A percentile compares a stretch with the other conserved stretches of the same genome.
phyloP scores from a whole-genome alignment of 2,888 invertebrate genomes.

The Itoplectis maculator region DNA sequence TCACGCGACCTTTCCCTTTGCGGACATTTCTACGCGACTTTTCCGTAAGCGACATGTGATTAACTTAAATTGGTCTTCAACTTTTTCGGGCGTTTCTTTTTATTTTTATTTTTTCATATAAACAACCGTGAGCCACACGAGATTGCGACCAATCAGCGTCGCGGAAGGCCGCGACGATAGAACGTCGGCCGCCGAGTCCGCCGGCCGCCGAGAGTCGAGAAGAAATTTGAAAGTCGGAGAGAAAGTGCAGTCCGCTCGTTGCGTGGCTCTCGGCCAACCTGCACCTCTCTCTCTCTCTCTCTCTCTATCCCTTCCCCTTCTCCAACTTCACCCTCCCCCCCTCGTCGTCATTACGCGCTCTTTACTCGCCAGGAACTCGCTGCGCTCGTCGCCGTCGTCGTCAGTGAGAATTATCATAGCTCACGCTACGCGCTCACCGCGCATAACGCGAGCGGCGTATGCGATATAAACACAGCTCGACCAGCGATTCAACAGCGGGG shows the following conservation, averaged over 20 bases:
- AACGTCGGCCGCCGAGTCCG: neutral
- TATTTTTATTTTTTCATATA: no score
- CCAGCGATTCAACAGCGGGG: conserved; percentile 3
- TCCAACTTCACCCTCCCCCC: neutral
- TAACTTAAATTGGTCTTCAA: no score
- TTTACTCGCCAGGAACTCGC: conserved; percentile 60
- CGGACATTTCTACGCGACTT: neutral
- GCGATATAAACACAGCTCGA: no score
- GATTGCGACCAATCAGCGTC: conserved; percentile 1
- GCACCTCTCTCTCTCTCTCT: conserved; percentile 53
- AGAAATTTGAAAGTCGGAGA: conserved; percentile 83
- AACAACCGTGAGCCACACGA: neutral
- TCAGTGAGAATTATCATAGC: neutral
- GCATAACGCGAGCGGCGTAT: no score
- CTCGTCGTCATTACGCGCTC: conserved; percentile 68
- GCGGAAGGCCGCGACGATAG: no score
- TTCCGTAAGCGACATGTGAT: no score
- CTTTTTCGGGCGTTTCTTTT: no score
- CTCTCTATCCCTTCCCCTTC: no score
- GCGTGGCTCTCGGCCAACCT: conserved; percentile 73
- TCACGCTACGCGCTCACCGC: conserved; percentile 1
- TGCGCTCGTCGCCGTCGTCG: conserved; percentile 18
- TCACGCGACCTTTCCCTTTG: neutral
- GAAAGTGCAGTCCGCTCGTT: conserved; percentile 78
- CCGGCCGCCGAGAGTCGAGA: conserved; percentile 58